Conservation (phyloP, 2,888 invertebrate genomes). For the Ormia ochracea region DNA sequence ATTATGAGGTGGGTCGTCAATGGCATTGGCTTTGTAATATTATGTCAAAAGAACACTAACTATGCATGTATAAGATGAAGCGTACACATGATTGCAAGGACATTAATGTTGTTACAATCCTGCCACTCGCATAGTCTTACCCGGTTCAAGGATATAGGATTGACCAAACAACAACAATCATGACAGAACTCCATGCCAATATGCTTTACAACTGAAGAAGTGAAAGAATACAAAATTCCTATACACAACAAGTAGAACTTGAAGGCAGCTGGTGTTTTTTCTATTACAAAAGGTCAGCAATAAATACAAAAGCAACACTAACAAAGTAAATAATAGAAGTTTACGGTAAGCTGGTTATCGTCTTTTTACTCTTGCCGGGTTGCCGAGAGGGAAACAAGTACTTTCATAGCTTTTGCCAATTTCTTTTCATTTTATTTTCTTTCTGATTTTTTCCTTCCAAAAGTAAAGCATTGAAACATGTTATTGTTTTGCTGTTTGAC, state of each 20-base stretch:
- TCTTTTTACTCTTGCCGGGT: conserved; percentile 58
- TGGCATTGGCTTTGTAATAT: background rate
- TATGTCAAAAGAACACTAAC: conserved; percentile 35
- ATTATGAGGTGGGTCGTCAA: background rate
- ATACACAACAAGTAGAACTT: conserved; percentile 43
- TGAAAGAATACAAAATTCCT: conserved; percentile 62
- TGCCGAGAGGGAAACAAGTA: conserved; percentile 32
- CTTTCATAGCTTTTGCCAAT: conserved; percentile 4
- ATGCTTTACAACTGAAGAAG: conserved; percentile 66
- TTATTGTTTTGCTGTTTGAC: too few relatives aligned
- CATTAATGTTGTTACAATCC: conserved; percentile 74
- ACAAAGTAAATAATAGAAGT: conserved; percentile 24
- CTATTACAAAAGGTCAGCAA: conserved; percentile 63
- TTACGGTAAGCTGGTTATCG: conserved; percentile 59
- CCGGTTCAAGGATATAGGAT: conserved; percentile 68
- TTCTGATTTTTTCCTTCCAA: background rate
- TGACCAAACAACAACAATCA: conserved; percentile 71
- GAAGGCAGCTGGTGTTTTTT: conserved; percentile 35
- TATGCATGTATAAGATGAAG: conserved; percentile 24
- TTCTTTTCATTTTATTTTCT: background rate
- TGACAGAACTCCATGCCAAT: conserved; percentile 32
- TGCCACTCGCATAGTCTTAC: conserved; percentile 67
- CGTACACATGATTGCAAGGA: conserved; percentile 55
- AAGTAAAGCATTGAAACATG: background rate
- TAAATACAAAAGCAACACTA: conserved; percentile 68